These are phyloP conservation scores for Harlomillsia oculata DNA, from an alignment of 1,140 invertebrate genomes.

Conservation along the genomic window DNA sequence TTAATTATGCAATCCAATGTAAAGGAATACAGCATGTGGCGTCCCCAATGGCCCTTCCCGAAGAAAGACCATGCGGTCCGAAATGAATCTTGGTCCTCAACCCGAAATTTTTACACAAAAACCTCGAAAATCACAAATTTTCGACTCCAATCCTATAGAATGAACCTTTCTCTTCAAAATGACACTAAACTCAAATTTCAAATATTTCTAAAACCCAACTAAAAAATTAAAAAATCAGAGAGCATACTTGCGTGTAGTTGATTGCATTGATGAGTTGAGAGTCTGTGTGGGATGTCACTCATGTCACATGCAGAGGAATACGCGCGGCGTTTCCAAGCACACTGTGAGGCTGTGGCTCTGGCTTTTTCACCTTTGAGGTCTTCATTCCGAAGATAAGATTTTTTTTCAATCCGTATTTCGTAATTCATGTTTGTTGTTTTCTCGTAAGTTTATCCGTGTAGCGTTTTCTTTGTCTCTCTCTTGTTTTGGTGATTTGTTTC, in stretches of 20 bases:
- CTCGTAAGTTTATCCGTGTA: no score
- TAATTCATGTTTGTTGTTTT: no score
- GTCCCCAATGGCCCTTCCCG: neutral
- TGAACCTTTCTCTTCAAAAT: neutral
- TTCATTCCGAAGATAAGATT: no score
- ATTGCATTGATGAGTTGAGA: constrained; percentile 13
- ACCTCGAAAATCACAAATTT: neutral
- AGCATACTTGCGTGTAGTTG: constrained; percentile 17
- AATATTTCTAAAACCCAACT: neutral
- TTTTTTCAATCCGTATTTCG: no score
- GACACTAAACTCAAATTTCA: neutral
- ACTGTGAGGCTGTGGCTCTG: neutral
- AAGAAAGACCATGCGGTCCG: neutral
- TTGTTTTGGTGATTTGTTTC: no score
- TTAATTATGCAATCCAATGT: neutral
- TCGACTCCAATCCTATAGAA: neutral
- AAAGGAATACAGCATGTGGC: neutral
- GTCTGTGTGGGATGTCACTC: neutral
- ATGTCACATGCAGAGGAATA: constrained; percentile 7
- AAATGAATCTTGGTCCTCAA: no score
- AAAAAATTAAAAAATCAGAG: neutral
- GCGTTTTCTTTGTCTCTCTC: no score
- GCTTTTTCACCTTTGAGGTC: no score
- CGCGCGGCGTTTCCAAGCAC: constrained; percentile 8
- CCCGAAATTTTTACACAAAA: no score